Percentiles rank a stretch among this genome's conserved stretches.
These are phyloP conservation scores for Lophotriccus pileatus DNA, from an alignment of 2,797 vertebrate genomes.

Conservation along the genomic window DNA sequence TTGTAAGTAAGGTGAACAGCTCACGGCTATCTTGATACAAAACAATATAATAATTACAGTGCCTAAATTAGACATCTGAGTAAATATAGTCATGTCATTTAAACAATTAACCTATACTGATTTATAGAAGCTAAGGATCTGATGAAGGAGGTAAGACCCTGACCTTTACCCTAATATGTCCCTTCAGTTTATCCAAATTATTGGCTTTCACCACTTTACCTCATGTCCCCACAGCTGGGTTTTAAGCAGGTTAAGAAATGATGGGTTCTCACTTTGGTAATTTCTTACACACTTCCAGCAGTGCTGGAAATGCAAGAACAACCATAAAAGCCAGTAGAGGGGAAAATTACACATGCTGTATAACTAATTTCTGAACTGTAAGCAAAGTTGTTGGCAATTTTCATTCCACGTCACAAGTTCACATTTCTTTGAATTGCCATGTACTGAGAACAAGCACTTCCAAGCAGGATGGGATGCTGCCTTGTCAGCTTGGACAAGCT, in stretches of 20 bases:
- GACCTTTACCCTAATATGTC: background rate
- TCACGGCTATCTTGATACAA: background rate
- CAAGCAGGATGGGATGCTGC: background rate
- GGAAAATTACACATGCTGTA: slow-evolving; percentile 36
- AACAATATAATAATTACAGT: slow-evolving; percentile 7
- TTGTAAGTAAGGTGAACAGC: background rate
- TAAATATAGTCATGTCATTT: background rate
- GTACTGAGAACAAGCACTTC: background rate
- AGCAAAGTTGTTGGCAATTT: slow-evolving; percentile 33
- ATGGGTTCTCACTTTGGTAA: background rate
- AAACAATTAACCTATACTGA: background rate
- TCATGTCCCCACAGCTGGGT: background rate
- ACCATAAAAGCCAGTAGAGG: slow-evolving; percentile 49
- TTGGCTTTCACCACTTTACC: background rate
- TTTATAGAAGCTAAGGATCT: background rate
- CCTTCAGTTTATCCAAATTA: background rate
- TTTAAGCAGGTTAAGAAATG: background rate
- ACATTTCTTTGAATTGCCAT: background rate
- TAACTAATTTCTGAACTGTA: slow-evolving; percentile 54
- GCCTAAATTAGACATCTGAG: background rate
- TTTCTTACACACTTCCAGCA: slow-evolving; percentile 15
- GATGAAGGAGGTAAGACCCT: background rate
- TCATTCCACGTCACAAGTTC: background rate
- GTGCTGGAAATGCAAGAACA: background rate
- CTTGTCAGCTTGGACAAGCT: background rate